Conservation (phyloP, 2,113 vertebrate genomes). For the Mixornis gularis region DNA sequence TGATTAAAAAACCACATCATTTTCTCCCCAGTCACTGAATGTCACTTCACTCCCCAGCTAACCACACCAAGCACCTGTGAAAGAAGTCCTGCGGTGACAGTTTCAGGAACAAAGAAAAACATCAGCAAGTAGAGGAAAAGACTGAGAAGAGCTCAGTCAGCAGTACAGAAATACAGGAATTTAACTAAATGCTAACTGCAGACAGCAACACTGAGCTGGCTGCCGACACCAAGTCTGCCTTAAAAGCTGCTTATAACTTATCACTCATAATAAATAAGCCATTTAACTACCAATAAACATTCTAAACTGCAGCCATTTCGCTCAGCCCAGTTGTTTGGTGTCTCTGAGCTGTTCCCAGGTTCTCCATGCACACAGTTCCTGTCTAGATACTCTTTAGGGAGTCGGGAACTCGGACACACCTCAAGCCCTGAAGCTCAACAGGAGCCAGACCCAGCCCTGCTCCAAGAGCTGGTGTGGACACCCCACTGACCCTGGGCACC, state of each 20-base stretch:
- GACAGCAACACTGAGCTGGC: neutral
- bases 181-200: neutral
- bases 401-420: neutral
- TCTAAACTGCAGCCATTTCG: neutral
- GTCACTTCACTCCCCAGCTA: neutral
- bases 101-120: neutral
- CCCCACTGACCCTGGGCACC: neutral
- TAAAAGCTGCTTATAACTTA: neutral
- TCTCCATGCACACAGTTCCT: accelerated
- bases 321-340: accelerated
- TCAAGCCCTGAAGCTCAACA: neutral
- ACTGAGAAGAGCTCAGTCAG: neutral
- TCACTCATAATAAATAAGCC: neutral
- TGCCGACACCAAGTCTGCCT: neutral
- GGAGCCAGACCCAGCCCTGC: neutral
- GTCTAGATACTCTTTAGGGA: neutral
- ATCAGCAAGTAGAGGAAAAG: neutral
- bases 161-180: neutral
- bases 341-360: neutral
- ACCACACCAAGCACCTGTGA: neutral
- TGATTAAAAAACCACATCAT: neutral
- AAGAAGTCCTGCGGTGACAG: neutral
- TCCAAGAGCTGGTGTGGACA: neutral
- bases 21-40: neutral
- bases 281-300: neutral